Percentiles rank a stretch among this genome's conserved stretches.
phyloP scores from a whole-genome alignment of 2,797 vertebrate genomes.

The Buceros bicornis region DNA sequence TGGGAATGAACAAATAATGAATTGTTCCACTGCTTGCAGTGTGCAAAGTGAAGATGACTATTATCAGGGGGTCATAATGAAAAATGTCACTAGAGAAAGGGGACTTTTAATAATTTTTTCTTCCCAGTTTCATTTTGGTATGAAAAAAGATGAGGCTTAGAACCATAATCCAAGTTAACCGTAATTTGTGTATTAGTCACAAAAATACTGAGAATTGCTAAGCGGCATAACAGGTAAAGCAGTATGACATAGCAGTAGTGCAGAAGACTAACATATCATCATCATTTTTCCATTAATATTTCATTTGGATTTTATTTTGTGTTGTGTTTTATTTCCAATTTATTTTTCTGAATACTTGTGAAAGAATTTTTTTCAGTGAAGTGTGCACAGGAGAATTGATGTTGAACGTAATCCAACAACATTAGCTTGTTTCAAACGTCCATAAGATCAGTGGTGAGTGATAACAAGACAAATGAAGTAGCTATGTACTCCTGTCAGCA shows the following conservation, averaged over 20 bases:
- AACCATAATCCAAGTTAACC: not conserved
- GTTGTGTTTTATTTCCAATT: conserved; percentile 32
- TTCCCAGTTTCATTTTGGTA: not conserved
- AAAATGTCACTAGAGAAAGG: not conserved
- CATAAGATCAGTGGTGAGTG: not conserved
- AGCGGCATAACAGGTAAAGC: conserved; percentile 15
- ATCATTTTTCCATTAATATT: conserved; percentile 60
- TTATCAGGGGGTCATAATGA: not conserved
- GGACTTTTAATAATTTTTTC: not conserved
- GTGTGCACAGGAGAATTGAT: not conserved
- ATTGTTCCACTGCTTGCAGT: not conserved
- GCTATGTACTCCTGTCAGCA: not conserved
- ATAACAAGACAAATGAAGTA: not conserved
- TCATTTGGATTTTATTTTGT: conserved; percentile 39
- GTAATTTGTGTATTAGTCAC: not conserved
- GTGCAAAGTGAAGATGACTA: not conserved
- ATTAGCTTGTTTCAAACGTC: conserved; percentile 2
- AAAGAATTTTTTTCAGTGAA: not conserved
- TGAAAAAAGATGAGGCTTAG: not conserved
- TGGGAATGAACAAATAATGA: not conserved
- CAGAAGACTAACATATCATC: conserved; percentile 15
- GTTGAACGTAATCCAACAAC: not conserved
- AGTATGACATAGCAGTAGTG: conserved; percentile 54
- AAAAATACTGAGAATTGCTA: not conserved
- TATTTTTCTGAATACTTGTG: not conserved